Conservation (phyloP, 2,888 invertebrate genomes). For the Hyposoter didymator region DNA sequence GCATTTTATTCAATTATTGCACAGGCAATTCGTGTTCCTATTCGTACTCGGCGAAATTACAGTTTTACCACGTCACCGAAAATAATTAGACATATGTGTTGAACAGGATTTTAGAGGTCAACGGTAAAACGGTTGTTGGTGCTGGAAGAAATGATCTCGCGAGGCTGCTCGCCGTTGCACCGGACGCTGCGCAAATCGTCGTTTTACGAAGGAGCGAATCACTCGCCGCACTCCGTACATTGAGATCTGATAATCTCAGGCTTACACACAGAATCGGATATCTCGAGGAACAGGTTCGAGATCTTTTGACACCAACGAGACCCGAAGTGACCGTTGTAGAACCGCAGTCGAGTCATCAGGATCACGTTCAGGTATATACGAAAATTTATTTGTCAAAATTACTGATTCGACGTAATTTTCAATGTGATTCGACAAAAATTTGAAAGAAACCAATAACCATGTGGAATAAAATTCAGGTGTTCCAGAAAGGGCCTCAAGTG, state of each 20-base stretch:
- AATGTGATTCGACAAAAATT: background rate
- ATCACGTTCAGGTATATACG: constrained; percentile 80
- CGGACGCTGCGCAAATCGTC: constrained; percentile 88
- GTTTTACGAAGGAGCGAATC: constrained; percentile 85
- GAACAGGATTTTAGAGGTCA: constrained; percentile 91
- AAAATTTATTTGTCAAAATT: background rate
- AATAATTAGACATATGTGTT: constrained; percentile 46
- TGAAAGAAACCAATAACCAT: background rate
- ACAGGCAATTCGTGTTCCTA: too few species aligned
- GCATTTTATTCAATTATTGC: too few species aligned
- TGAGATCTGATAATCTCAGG: constrained; percentile 92
- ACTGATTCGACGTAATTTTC: background rate
- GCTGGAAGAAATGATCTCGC: constrained; percentile 90
- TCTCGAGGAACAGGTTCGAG: constrained; percentile 92
- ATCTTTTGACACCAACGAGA: constrained; percentile 78
- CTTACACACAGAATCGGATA: constrained; percentile 95
- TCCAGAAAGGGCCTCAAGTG: constrained; percentile 92
- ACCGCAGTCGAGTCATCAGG: constrained; percentile 74
- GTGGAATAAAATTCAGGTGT: constrained; percentile 85
- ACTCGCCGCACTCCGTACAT: constrained; percentile 80
- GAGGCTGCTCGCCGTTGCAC: constrained; percentile 87
- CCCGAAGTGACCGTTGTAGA: constrained; percentile 72
- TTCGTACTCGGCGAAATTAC: background rate
- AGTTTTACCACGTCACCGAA: constrained; percentile 42
- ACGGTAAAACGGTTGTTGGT: constrained; percentile 90